Evolutionary conservation across 2,113 vertebrate species (phyloP).

Genomic region (Tupaia tana): DNA sequence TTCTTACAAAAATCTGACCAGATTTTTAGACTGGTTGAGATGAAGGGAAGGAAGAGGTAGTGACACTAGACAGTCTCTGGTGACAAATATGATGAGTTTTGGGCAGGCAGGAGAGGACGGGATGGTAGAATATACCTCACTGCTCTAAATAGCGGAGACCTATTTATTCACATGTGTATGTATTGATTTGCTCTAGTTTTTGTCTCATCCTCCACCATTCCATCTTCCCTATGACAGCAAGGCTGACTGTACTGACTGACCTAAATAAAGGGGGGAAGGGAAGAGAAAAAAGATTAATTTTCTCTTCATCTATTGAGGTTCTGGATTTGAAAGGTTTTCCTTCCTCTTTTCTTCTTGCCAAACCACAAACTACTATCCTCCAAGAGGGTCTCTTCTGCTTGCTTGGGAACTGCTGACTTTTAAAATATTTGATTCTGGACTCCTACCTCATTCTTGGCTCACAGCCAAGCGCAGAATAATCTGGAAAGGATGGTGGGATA

Average conservation of each 20-base stretch:
- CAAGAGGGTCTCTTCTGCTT: slow-evolving; percentile 67
- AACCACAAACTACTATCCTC: slow-evolving; percentile 44
- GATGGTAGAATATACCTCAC: neutral
- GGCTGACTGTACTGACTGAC: slow-evolving; percentile 9
- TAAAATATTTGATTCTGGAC: slow-evolving; percentile 81
- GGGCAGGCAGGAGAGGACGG: neutral
- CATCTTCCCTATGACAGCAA: slow-evolving; percentile 33
- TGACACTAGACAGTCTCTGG: neutral
- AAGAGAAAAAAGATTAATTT: neutral
- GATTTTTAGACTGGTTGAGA: neutral
- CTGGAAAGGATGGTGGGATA: slow-evolving; percentile 76
- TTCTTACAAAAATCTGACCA: neutral
- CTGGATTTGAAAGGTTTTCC: slow-evolving; percentile 49
- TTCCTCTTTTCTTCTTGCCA: slow-evolving; percentile 38
- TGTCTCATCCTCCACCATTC: slow-evolving; percentile 29
- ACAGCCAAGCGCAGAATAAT: slow-evolving; percentile 84
- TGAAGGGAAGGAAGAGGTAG: neutral
- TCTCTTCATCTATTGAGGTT: neutral
- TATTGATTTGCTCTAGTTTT: slow-evolving; percentile 28
- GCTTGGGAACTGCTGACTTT: slow-evolving; percentile 72
- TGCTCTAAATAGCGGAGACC: neutral
- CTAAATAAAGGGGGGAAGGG: neutral
- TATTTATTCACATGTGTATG: slow-evolving; percentile 35
- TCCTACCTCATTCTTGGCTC: slow-evolving; percentile 74
- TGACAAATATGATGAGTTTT: slow-evolving; percentile 3